These are phyloP conservation scores for Epistrophe eligans DNA, from an alignment of 2,888 invertebrate species.

Conservation along the genomic window DNA sequence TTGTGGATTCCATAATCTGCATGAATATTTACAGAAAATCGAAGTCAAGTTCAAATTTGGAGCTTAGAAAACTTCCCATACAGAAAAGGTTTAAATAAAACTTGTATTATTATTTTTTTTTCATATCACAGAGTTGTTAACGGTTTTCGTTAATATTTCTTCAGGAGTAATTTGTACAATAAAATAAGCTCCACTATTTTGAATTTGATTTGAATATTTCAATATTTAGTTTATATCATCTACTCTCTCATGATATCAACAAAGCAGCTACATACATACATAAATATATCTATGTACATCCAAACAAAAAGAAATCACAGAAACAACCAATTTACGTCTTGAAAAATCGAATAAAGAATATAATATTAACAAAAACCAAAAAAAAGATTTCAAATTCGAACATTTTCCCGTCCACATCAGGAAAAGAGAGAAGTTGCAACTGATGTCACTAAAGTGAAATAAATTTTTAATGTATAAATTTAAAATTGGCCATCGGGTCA, in stretches of 20 bases:
- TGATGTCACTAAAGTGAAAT: constrained; percentile 31
- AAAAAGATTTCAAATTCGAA: constrained; percentile 9
- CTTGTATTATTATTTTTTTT: too few species aligned
- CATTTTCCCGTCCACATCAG: constrained; percentile 17
- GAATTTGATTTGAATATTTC: neutral
- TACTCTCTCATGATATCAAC: neutral
- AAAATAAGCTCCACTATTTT: too few species aligned
- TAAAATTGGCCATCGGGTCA: constrained; percentile 63
- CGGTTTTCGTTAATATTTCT: too few species aligned
- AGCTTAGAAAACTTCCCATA: too few species aligned
- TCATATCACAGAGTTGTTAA: too few species aligned
- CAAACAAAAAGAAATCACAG: constrained; percentile 22
- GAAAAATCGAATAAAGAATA: constrained; percentile 59
- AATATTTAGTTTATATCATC: neutral
- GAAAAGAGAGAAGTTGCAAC: constrained; percentile 23
- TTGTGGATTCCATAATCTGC: too few species aligned
- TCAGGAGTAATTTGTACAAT: too few species aligned
- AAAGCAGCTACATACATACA: neutral
- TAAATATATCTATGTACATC: too few species aligned
- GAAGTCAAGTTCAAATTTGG: too few species aligned
- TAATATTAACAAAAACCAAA: constrained; percentile 10
- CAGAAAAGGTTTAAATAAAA: too few species aligned
- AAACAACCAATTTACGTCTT: constrained; percentile 35
- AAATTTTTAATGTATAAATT: constrained; percentile 19
- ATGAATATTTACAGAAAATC: too few species aligned